Evolutionary conservation across 2,888 invertebrate species (phyloP), one percentile per base, ranked within the genome.

Genomic region (Drosophila paranaensis): DNA sequence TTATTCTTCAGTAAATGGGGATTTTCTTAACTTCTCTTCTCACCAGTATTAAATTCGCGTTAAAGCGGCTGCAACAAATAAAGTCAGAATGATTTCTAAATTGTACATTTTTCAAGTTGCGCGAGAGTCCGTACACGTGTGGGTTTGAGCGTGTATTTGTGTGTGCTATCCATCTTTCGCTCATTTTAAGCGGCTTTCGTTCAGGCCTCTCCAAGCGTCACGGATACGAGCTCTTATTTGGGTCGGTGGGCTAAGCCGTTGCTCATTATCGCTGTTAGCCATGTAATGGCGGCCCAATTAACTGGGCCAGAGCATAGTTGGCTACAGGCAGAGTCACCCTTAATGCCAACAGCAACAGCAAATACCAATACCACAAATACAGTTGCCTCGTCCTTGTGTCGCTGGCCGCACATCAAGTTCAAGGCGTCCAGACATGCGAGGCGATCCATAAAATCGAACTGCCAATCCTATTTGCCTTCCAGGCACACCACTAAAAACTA

Each of bases 361-460:
- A 51, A 51, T 20, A 46, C 48, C 65, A 63, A 60, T 71, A 51
- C 70, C 71, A 70, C 51, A 57, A 60, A 57, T 67, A 51, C 71
- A 72, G 66, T 50, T 61, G 65, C 35, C 57, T 6, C 20, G 51
- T 45, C 55, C 45, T 46, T 53, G 39, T 45, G 39, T 42, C 25
- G 43, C 43, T 20, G 35, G 20, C n/a, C 67, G 35, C 48, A 40
- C 45, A 69, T 65, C 82, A 84, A 79, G 85, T 82, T 84, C 82
- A 82, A 82, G 77, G 84, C 76, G 43, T 64, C 54, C 16, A 27
- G 48, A 45, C 71, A 74, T 39, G 72, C 77, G 42, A 62, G 39
- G 53, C 40, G 53, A 66, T 65, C 67, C 61, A 67, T 46, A 74
- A 54, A 71, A 61, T n/a, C 55, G 14, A 20, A 25, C 43, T 35